Percentiles rank a stretch among this genome's conserved stretches.
These are phyloP conservation scores for Esox masquinongy DNA, from an alignment of 2,797 vertebrate genomes.

Conservation along the genomic window DNA sequence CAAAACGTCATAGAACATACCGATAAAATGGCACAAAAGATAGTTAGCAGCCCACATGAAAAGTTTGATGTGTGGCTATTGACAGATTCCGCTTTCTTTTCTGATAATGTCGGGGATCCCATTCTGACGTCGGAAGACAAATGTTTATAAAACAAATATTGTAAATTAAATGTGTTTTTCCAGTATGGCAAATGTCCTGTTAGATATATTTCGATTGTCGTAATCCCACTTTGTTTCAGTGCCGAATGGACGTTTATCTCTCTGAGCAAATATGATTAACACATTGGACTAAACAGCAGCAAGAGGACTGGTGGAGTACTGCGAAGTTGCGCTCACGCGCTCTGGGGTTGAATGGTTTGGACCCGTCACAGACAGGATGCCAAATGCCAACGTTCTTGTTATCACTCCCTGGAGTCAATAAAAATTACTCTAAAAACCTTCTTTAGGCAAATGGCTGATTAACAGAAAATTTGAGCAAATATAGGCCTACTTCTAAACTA, in stretches of 20 bases:
- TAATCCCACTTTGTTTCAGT: slow-evolving; percentile 3
- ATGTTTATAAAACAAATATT: background rate
- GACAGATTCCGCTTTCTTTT: slow-evolving; percentile 13
- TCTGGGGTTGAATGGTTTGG: background rate
- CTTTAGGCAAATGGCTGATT: background rate
- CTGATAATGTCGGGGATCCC: slow-evolving; percentile 18
- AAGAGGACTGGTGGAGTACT: too few relatives aligned
- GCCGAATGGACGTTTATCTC: background rate
- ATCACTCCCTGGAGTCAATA: background rate
- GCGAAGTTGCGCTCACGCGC: background rate
- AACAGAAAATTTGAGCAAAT: background rate
- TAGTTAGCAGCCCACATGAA: slow-evolving; percentile 28
- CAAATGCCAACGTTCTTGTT: background rate
- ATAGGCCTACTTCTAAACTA: background rate
- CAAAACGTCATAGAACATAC: slow-evolving; percentile 68
- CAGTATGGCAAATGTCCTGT: background rate
- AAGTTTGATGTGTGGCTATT: slow-evolving; percentile 28
- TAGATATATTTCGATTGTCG: slow-evolving; percentile 9
- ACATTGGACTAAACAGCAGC: background rate
- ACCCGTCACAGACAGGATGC: background rate
- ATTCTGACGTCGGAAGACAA: background rate
- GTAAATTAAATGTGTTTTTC: background rate
- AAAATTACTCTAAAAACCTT: background rate
- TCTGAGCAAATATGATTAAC: background rate
- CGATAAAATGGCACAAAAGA: slow-evolving; percentile 67